Evolutionary conservation across 2,888 invertebrate genomes (phyloP).

Genomic region (Zaprionus bogoriensis): DNA sequence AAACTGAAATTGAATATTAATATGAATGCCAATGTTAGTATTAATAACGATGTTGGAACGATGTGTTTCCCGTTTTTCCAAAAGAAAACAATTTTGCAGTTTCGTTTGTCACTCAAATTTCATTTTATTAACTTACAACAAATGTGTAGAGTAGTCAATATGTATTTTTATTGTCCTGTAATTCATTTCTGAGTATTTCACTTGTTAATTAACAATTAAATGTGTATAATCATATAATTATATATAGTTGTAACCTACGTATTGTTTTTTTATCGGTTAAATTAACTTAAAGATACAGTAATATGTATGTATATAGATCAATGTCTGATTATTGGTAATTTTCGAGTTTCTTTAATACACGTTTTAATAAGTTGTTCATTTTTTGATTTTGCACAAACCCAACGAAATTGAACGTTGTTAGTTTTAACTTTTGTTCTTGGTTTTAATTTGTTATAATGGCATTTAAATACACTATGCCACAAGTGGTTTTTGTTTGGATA

Average conservation of each 20-base stretch:
- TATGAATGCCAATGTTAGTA: too few relatives aligned
- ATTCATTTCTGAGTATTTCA: slow-evolving; percentile 65
- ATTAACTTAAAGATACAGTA: neutral
- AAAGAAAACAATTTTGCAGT: neutral
- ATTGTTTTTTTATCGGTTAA: neutral
- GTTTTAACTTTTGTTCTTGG: neutral
- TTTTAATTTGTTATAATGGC: neutral
- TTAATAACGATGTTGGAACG: too few relatives aligned
- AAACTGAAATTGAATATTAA: too few relatives aligned
- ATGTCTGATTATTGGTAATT: neutral
- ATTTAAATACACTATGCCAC: neutral
- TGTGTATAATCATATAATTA: slow-evolving; percentile 18
- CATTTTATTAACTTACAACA: slow-evolving; percentile 50
- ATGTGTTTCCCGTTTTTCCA: neutral
- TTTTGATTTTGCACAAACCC: neutral
- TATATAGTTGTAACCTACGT: slow-evolving; percentile 8
- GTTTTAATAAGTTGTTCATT: neutral
- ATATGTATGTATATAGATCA: too few relatives aligned
- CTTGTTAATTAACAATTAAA: slow-evolving; percentile 41
- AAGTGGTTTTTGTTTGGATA: neutral
- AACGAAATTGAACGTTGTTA: neutral
- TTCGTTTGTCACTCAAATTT: slow-evolving; percentile 19
- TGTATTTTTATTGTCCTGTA: slow-evolving; percentile 63
- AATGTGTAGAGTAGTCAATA: slow-evolving; percentile 37
- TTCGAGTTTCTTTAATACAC: neutral